Conservation (phyloP, 92 coral and sea anemone species). For the Pocillopora meandrina region DNA sequence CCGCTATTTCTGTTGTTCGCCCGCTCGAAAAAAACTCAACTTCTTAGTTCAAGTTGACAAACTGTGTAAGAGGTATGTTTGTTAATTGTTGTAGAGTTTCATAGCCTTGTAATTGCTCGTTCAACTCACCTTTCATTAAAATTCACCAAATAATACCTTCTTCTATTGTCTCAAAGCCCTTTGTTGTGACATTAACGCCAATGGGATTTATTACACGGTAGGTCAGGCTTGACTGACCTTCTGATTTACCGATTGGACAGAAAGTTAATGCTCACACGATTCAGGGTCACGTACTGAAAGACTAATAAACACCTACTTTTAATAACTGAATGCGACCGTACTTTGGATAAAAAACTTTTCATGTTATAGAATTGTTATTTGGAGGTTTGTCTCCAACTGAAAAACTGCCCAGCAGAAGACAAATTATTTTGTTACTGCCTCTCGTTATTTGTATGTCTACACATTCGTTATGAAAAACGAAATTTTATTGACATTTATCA, state of each 20-base stretch:
- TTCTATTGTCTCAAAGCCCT: conserved; percentile 2
- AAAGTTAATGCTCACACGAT: neutral
- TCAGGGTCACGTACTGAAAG: conserved; percentile 13
- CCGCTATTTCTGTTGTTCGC: neutral
- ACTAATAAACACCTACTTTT: too few species aligned
- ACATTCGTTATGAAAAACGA: neutral
- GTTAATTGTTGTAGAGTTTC: conserved; percentile 10
- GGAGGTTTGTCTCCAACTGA: neutral
- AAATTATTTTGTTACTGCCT: neutral
- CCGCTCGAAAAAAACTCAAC: too few species aligned
- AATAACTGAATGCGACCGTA: too few species aligned
- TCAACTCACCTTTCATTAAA: conserved; percentile 19
- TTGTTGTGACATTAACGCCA: conserved; percentile 34
- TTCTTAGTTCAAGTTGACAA: neutral
- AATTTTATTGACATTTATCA: neutral
- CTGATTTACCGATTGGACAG: neutral
- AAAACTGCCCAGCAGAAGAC: neutral
- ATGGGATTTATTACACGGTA: conserved; percentile 16
- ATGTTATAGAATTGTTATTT: too few species aligned
- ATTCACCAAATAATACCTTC: neutral
- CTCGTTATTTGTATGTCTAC: neutral
- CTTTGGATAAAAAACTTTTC: too few species aligned
- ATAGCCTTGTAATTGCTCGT: conserved; percentile 21
- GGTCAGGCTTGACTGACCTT: conserved; percentile 39
- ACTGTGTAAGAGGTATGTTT: neutral